These are phyloP conservation scores for Paramuricea clavata DNA, from an alignment of 92 coral and sea anemone species.

Conservation along the genomic window DNA sequence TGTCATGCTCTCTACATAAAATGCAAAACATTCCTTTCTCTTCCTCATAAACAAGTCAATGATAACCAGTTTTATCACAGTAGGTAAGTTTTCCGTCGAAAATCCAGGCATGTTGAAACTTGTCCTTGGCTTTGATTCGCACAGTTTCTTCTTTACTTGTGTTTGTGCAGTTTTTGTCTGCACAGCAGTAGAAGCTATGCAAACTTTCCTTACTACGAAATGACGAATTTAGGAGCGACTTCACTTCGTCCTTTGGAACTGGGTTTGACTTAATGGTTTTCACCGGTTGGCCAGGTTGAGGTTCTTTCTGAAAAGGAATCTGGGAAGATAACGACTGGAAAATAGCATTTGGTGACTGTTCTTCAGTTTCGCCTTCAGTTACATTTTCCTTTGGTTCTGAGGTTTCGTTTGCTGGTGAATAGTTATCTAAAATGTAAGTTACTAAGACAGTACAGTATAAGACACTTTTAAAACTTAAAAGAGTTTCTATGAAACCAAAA, in stretches of 20 bases:
- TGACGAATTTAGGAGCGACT: constrained; percentile 12
- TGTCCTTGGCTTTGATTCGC: not conserved
- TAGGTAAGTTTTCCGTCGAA: not conserved
- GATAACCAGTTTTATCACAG: constrained; percentile 26
- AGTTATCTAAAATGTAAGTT: too few species aligned
- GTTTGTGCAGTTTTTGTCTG: too few species aligned
- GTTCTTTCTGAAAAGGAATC: too few species aligned
- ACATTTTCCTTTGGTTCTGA: too few species aligned
- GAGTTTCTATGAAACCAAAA: too few species aligned
- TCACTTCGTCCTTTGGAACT: constrained; percentile 39
- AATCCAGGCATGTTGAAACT: not conserved
- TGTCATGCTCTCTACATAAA: constrained; percentile 40
- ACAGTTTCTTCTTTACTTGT: not conserved
- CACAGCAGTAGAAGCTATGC: constrained; percentile 52
- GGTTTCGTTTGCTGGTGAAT: too few species aligned
- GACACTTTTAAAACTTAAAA: too few species aligned
- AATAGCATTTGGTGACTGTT: too few species aligned
- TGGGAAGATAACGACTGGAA: too few species aligned
- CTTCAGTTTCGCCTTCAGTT: too few species aligned
- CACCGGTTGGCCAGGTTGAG: too few species aligned
- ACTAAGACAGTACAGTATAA: too few species aligned
- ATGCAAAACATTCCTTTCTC: constrained; percentile 36
- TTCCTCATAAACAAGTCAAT: constrained; percentile 5
- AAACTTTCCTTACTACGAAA: constrained; percentile 24
- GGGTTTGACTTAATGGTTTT: constrained; percentile 8